Conservation (phyloP, 2,113 vertebrate genomes). For the Felis chaus region DNA sequence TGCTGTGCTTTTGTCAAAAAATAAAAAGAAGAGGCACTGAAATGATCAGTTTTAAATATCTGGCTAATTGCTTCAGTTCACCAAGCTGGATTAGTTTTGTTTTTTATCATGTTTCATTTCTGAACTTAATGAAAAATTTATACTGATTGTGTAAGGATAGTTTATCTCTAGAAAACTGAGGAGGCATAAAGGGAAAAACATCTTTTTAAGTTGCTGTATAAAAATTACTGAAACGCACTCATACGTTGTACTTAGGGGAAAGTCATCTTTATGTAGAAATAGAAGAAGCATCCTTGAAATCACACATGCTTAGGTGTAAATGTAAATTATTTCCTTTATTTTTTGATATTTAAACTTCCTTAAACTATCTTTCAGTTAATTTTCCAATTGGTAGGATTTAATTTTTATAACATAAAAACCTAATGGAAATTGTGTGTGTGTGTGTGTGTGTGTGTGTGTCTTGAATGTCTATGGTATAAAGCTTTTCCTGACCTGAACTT, state of each 20-base stretch:
- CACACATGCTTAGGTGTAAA: not conserved
- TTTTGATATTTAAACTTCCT: slow-evolving; percentile 19
- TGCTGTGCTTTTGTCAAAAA: not conserved
- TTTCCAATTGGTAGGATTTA: not conserved
- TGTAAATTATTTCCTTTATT: slow-evolving; percentile 13
- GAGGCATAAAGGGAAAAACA: not conserved
- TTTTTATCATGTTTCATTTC: not conserved
- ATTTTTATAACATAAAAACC: slow-evolving; percentile 12
- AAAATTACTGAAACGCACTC: not conserved
- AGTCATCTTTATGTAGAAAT: not conserved
- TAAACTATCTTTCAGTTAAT: slow-evolving; percentile 32
- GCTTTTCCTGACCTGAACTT: not conserved
- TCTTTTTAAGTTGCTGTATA: not conserved
- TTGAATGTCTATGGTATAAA: not conserved
- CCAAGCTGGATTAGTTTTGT: not conserved
- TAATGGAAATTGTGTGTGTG: not conserved
- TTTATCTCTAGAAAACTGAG: slow-evolving; percentile 8
- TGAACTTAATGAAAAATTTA: not conserved
- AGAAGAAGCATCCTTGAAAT: not conserved
- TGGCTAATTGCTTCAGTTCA: not conserved
- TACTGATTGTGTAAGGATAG: not conserved
- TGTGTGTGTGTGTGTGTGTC: not conserved
- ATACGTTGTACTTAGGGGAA: not conserved
- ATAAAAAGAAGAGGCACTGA: not conserved
- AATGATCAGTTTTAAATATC: not conserved